A percentile compares a stretch with the other conserved stretches of the same genome.
These are phyloP conservation scores for Mechanitis messenoides DNA, from an alignment of 2,888 invertebrate species.

Conservation along the genomic window DNA sequence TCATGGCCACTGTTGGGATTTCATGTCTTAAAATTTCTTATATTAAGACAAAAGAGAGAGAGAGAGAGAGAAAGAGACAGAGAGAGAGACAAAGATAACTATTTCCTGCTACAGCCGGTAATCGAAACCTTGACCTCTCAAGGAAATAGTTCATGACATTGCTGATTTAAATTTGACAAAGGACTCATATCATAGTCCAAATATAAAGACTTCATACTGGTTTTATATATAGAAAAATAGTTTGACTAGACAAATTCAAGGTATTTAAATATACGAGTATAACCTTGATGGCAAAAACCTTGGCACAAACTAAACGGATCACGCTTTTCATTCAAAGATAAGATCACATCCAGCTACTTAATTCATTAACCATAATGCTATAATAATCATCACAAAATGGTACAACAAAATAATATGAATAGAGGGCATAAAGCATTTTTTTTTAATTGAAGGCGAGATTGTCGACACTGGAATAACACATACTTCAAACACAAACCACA, in stretches of 20 bases:
- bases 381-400: conserved; percentile 31
- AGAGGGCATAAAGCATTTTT: conserved; percentile 35
- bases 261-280: not conserved
- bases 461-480: conserved; percentile 56
- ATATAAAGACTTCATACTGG: not conserved
- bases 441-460: conserved; percentile 52
- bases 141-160: too few species aligned
- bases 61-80: too few species aligned
- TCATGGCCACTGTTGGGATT: too few species aligned
- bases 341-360: conserved; percentile 51
- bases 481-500: conserved; percentile 19
- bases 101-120: too few species aligned
- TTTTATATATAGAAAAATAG: too few species aligned
- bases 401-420: conserved; percentile 22
- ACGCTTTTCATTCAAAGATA: conserved; percentile 23
- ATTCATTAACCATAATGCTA: conserved; percentile 40
- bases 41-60: too few species aligned
- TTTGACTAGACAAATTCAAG: too few species aligned
- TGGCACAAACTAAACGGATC: conserved; percentile 13
- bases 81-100: too few species aligned
- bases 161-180: too few species aligned
- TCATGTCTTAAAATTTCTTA: too few species aligned
- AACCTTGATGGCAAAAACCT: not conserved
- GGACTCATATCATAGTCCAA: not conserved
- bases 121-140: too few species aligned